Evolutionary conservation across 2,888 invertebrate species (phyloP).

Genomic region (Peribatodes rhomboidaria): DNA sequence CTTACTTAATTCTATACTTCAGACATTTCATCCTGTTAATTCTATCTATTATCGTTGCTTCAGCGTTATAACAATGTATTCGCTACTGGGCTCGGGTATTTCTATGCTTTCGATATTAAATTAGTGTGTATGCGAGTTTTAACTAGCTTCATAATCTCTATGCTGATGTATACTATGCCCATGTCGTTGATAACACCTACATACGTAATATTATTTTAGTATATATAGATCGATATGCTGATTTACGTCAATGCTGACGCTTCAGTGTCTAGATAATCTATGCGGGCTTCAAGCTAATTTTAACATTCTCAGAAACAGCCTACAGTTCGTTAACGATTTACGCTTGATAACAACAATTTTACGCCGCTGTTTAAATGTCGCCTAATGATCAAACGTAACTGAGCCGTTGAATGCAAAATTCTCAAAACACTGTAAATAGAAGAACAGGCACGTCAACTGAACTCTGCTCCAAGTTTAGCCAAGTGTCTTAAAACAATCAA

Average conservation of each 20-base stretch:
- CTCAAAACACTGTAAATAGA: slow-evolving; percentile 40
- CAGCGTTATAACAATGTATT: slow-evolving; percentile 83
- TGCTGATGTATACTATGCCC: slow-evolving; percentile 83
- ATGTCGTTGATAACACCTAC: slow-evolving; percentile 82
- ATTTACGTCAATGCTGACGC: slow-evolving; percentile 81
- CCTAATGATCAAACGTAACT: slow-evolving; percentile 21
- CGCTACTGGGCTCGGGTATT: slow-evolving; percentile 85
- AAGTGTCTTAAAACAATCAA: slow-evolving; percentile 41
- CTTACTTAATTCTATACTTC: slow-evolving; percentile 80
- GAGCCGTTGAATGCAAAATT: slow-evolving; percentile 33
- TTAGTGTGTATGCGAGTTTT: slow-evolving; percentile 85
- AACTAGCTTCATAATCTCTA: slow-evolving; percentile 85
- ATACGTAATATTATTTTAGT: slow-evolving; percentile 79
- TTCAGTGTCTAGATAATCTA: slow-evolving; percentile 85
- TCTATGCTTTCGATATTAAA: slow-evolving; percentile 86
- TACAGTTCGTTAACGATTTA: slow-evolving; percentile 57
- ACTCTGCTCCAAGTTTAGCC: slow-evolving; percentile 35
- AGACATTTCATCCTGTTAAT: slow-evolving; percentile 80
- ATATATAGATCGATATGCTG: slow-evolving; percentile 83
- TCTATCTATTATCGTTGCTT: slow-evolving; percentile 85
- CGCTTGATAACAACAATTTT: slow-evolving; percentile 59
- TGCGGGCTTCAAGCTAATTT: slow-evolving; percentile 85
- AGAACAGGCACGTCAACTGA: slow-evolving; percentile 36
- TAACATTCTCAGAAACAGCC: slow-evolving; percentile 70
- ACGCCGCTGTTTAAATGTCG: slow-evolving; percentile 38